Percentiles rank a stretch among this genome's conserved stretches.
phyloP scores from a whole-genome alignment of 1,140 invertebrate species.

The Pseudomyrmex pallidus region DNA sequence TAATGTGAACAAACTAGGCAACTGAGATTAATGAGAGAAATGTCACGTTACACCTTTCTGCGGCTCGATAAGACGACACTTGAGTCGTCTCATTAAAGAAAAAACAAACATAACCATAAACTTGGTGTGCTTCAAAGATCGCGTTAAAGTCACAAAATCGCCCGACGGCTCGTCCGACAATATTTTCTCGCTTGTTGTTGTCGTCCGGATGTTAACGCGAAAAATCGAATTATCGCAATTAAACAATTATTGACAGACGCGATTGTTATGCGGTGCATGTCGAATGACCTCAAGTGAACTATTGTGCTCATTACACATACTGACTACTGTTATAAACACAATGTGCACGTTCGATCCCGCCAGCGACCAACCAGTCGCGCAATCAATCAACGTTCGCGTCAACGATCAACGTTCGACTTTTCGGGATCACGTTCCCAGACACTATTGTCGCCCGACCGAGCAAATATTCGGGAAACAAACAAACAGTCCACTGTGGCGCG shows the following conservation, averaged over 20 bases:
- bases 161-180: not conserved
- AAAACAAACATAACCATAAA: slow-evolving; percentile 78
- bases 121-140: slow-evolving; percentile 16
- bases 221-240: slow-evolving; percentile 5
- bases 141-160: slow-evolving; percentile 10
- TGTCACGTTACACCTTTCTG: slow-evolving; percentile 67
- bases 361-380: not conserved
- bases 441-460: not conserved
- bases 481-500: slow-evolving; percentile 36
- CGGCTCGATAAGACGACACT: slow-evolving; percentile 63
- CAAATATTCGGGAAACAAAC: not conserved
- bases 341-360: slow-evolving; percentile 53
- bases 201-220: not conserved
- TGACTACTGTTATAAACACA: slow-evolving; percentile 73
- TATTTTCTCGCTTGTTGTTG: not conserved
- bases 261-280: slow-evolving; percentile 44
- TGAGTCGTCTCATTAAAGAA: slow-evolving; percentile 64
- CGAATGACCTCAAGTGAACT: slow-evolving; percentile 78
- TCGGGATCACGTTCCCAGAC: not conserved
- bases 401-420: not conserved
- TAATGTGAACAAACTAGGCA: too few species aligned
- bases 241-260: slow-evolving; percentile 44
- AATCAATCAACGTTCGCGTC: slow-evolving; percentile 1
- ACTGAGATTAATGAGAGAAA: slow-evolving; percentile 29
- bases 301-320: slow-evolving; percentile 71